Evolutionary conservation across 1,140 invertebrate species (phyloP).

Genomic region (Ephestia elutella): DNA sequence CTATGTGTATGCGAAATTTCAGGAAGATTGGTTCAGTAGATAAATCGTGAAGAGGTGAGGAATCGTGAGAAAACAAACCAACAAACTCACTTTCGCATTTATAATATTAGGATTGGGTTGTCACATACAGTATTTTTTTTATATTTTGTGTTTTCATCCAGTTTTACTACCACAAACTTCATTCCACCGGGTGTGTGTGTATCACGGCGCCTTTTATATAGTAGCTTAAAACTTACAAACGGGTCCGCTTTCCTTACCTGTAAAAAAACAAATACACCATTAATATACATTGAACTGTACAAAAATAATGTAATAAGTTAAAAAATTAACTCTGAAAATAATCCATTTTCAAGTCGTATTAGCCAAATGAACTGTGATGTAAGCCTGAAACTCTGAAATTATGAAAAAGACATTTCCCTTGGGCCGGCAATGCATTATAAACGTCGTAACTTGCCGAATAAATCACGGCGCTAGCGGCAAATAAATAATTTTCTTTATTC

Average conservation of each 20-base stretch:
- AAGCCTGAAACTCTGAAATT: conserved; percentile 34
- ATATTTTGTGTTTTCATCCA: too few relatives aligned
- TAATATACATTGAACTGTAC: neutral
- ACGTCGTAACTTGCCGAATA: conserved; percentile 59
- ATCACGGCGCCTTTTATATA: too few relatives aligned
- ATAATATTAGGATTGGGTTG: too few relatives aligned
- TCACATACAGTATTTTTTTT: too few relatives aligned
- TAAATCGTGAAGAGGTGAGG: too few relatives aligned
- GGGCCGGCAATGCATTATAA: conserved; percentile 44
- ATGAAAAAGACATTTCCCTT: conserved; percentile 48
- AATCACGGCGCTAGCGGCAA: conserved; percentile 62
- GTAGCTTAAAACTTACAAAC: neutral
- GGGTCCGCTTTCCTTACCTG: neutral
- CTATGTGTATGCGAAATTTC: too few relatives aligned
- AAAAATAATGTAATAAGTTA: neutral
- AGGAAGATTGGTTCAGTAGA: too few relatives aligned
- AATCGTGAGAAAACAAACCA: too few relatives aligned
- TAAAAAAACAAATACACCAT: neutral
- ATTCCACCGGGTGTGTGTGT: too few relatives aligned
- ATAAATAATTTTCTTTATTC: conserved; percentile 74
- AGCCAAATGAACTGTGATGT: conserved; percentile 17
- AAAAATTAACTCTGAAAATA: neutral
- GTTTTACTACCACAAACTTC: too few relatives aligned
- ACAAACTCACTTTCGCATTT: too few relatives aligned
- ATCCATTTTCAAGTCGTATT: conserved; percentile 3